Evolutionary conservation across 2,888 invertebrate genomes (phyloP).

Genomic region (Shargacucullia verbasci): DNA sequence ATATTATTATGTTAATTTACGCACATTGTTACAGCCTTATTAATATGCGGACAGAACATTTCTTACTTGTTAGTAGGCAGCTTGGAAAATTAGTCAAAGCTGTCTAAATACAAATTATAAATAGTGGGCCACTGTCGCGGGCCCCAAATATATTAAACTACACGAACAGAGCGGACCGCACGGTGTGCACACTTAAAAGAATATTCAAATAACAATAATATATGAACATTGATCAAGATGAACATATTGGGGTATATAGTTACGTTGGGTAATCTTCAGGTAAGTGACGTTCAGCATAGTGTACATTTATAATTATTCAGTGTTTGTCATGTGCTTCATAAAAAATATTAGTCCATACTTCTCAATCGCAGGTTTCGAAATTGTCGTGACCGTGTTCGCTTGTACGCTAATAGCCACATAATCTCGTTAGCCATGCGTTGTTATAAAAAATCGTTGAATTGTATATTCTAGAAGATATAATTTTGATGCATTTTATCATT

Average conservation of each 20-base stretch:
- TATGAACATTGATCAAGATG: slow-evolving; percentile 21
- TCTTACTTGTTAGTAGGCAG: slow-evolving; percentile 46
- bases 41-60: slow-evolving; percentile 68
- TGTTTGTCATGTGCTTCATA: too few relatives aligned
- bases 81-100: slow-evolving; percentile 64
- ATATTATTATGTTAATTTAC: slow-evolving; percentile 66
- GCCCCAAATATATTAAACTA: slow-evolving; percentile 47
- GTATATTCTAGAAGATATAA: too few relatives aligned
- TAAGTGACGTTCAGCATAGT: too few relatives aligned
- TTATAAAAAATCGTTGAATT: too few relatives aligned
- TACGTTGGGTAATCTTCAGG: slow-evolving; percentile 65
- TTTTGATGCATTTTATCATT: too few relatives aligned
- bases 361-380: too few relatives aligned
- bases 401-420: too few relatives aligned
- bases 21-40: slow-evolving; percentile 54
- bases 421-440: too few relatives aligned
- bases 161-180: slow-evolving; percentile 40
- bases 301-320: too few relatives aligned
- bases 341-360: too few relatives aligned
- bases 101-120: slow-evolving; percentile 69
- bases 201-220: slow-evolving; percentile 15
- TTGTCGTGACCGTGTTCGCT: too few relatives aligned
- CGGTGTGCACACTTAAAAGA: slow-evolving; percentile 40
- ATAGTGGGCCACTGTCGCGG: slow-evolving; percentile 55
- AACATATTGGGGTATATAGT: slow-evolving; percentile 66